Base-by-base conservation (phyloP, 2,888 invertebrate genomes). In the Coelopa pilipes region DNA sequence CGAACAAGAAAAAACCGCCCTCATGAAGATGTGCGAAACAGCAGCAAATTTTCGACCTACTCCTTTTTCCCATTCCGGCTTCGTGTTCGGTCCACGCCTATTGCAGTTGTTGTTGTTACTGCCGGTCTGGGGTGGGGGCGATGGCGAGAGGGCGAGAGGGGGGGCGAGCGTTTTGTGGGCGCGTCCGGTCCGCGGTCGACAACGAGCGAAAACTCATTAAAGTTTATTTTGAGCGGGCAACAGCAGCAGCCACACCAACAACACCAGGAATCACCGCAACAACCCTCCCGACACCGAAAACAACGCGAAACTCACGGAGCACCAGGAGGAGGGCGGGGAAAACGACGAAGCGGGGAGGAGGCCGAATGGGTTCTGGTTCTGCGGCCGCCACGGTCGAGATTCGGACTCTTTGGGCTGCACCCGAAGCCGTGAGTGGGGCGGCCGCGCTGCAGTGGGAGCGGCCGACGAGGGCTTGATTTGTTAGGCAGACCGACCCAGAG, bases 181-280 rank as follows among this genome's bases (percentile, higher is more conserved):
- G 13, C 53, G 3, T 53, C 53, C n/a, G 53, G 53, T 53, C n/a
- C 10, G 13, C n/a, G 53, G 13, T 53, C 19, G 19, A 11, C 13
- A 34, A 60, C 24, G 24, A 13, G 7, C 60, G 81, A 81, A 83
- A 83, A 83, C 83, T 83, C 82, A 82, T 83, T 82, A 82, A 82
- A 83, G 81, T 83, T 82, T 82, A 82, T 81, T 83, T 60, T 60
- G 12, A 60, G 15, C 21, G 24, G 24, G 59, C 10, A 53, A 53
- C 3, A 53, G 10, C 53, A 53, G 10, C 53, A 53, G 10, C 53
- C 13, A 53, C 13, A 53, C 3, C 53, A 53, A 53, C 53, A 53
- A 53, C n/a, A 53, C 3, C 3, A 53, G 10, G 5, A n/a, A 53
- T 53, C 15, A 53, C n/a, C 13, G n/a, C 53, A 53, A 15, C 53